Evolutionary conservation across 2,888 invertebrate genomes (phyloP).

Genomic region (Phasia obesa): DNA sequence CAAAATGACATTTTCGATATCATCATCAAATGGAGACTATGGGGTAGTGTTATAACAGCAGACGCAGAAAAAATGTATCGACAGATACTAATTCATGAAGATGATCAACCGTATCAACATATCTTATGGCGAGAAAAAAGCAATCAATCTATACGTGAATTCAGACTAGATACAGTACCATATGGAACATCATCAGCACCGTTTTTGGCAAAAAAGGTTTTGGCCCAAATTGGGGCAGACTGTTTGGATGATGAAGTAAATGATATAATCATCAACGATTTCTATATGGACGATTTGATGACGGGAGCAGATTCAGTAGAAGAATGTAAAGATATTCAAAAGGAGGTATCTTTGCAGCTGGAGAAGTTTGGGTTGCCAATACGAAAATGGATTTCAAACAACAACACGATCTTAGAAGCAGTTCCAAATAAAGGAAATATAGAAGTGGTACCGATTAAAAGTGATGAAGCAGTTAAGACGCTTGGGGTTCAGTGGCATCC

Average conservation of each 20-base stretch:
- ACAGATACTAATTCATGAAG: slow-evolving; percentile 44
- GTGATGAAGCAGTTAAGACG: slow-evolving; percentile 21
- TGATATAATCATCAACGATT: slow-evolving; percentile 68
- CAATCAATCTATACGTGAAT: slow-evolving; percentile 60
- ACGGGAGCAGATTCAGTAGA: slow-evolving; percentile 63
- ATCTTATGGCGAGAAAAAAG: slow-evolving; percentile 72
- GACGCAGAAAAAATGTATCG: slow-evolving; percentile 77
- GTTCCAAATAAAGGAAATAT: not conserved
- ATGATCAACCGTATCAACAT: slow-evolving; percentile 71
- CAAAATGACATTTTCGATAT: slow-evolving; percentile 28
- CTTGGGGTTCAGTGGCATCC: slow-evolving; percentile 11
- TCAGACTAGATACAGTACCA: slow-evolving; percentile 72
- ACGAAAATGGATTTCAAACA: slow-evolving; percentile 66
- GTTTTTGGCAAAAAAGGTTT: slow-evolving; percentile 64
- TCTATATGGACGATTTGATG: slow-evolving; percentile 65
- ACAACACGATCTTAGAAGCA: too few relatives aligned
- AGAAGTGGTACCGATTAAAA: slow-evolving; percentile 9
- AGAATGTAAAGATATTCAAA: slow-evolving; percentile 53
- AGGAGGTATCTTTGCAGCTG: slow-evolving; percentile 29
- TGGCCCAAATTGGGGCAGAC: slow-evolving; percentile 60
- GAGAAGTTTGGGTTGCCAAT: slow-evolving; percentile 57
- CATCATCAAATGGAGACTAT: slow-evolving; percentile 72
- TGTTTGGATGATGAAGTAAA: not conserved
- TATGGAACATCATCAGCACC: slow-evolving; percentile 73
- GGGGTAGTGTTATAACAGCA: slow-evolving; percentile 71